These are phyloP conservation scores for Typhlichthys eigenmanni DNA, from an alignment of 2,797 vertebrate genomes.

Conservation along the genomic window DNA sequence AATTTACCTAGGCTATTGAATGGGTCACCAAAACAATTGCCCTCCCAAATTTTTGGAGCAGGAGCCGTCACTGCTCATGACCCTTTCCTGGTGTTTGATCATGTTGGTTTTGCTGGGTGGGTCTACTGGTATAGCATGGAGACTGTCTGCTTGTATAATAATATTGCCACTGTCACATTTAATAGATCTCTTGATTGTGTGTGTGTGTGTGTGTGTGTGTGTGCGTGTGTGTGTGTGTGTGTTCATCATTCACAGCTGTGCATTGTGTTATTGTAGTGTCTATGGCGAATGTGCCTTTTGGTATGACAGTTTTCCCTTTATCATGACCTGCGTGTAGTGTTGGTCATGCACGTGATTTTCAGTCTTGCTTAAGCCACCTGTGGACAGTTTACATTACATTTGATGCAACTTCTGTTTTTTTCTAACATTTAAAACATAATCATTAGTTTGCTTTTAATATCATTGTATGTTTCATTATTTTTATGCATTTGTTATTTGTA, in stretches of 20 bases:
- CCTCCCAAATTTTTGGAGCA: too few species aligned
- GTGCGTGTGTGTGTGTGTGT: constrained; percentile 36
- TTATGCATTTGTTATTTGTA: too few species aligned
- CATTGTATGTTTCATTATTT: too few species aligned
- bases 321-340: not conserved
- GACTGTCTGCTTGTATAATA: constrained; percentile 61
- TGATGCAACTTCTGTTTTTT: not conserved
- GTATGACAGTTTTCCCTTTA: not conserved
- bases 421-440: not conserved
- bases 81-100: constrained; percentile 66
- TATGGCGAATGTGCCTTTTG: constrained; percentile 17
- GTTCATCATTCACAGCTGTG: constrained; percentile 49
- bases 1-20: too few species aligned
- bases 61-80: too few species aligned
- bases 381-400: constrained; percentile 5
- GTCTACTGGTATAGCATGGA: constrained; percentile 67
- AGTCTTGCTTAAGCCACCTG: not conserved
- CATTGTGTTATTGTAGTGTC: constrained; percentile 52
- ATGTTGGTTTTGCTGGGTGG: constrained; percentile 75
- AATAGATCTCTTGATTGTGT: constrained; percentile 58
- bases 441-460: too few species aligned
- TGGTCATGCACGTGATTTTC: not conserved
- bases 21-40: too few species aligned
- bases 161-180: constrained; percentile 65
- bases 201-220: constrained; percentile 45